Conservation (phyloP, 92 coral and sea anemone species). For the Epizoanthus illoricatus region DNA sequence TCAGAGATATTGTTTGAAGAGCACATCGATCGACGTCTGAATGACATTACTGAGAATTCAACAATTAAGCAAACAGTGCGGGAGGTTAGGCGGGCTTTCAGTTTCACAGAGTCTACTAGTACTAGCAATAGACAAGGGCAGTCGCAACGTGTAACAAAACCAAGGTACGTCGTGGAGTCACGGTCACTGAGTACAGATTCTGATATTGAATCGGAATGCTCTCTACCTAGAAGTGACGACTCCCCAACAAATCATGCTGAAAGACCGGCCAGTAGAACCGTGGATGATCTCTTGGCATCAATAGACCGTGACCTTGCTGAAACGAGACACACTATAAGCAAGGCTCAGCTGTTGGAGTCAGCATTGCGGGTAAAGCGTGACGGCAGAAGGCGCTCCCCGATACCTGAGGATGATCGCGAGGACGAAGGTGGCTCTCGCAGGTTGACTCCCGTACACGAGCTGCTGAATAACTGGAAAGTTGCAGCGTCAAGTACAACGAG, state of each 20-base stretch:
- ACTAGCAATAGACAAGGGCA: slow-evolving; percentile 30
- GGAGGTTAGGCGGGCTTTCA: slow-evolving; percentile 75
- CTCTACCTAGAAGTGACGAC: slow-evolving; percentile 37
- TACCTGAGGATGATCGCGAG: slow-evolving; percentile 4
- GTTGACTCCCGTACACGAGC: slow-evolving; percentile 39
- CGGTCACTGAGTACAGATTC: slow-evolving; percentile 21
- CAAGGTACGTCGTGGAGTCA: slow-evolving; percentile 28
- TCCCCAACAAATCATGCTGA: not conserved
- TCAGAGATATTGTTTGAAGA: slow-evolving; percentile 32
- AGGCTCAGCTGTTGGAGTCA: slow-evolving; percentile 80
- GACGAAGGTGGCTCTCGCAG: slow-evolving; percentile 29
- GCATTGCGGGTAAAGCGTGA: slow-evolving; percentile 66
- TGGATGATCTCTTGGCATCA: slow-evolving; percentile 78
- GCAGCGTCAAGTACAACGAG: slow-evolving; percentile 33
- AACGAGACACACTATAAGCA: slow-evolving; percentile 79
- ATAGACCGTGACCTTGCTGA: slow-evolving; percentile 89
- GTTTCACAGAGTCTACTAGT: slow-evolving; percentile 44
- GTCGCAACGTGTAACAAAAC: slow-evolving; percentile 17
- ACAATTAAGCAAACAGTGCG: slow-evolving; percentile 78
- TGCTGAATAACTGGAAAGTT: slow-evolving; percentile 34
- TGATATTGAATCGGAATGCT: slow-evolving; percentile 27
- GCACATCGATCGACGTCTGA: slow-evolving; percentile 24
- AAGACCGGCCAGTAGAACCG: slow-evolving; percentile 43
- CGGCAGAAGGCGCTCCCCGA: slow-evolving; percentile 23
- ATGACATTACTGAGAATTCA: slow-evolving; percentile 73